These are phyloP conservation scores for Poliocrania exsul DNA, from an alignment of 2,797 vertebrate species.

Conservation along the genomic window DNA sequence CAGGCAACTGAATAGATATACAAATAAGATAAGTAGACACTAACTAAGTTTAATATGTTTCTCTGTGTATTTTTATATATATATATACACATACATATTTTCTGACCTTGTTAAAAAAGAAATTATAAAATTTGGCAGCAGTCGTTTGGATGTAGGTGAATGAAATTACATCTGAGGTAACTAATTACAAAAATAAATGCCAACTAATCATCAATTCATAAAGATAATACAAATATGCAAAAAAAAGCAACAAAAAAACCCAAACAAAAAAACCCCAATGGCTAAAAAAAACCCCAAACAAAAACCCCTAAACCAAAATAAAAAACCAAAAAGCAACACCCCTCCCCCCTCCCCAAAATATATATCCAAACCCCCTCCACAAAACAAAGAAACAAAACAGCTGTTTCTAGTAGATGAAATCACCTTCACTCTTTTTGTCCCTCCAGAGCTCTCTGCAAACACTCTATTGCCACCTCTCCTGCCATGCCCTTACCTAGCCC, in stretches of 20 bases:
- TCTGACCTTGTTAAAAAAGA: neutral
- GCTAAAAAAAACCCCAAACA: too few species aligned
- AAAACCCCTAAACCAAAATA: too few species aligned
- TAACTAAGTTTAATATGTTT: neutral
- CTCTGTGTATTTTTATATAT: neutral
- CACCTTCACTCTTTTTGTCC: fast-evolving
- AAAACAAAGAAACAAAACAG: neutral
- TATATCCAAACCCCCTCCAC: too few species aligned
- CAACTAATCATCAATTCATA: neutral
- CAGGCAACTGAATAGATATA: neutral
- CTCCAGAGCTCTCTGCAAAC: fast-evolving
- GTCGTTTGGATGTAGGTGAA: neutral
- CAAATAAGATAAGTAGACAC: neutral
- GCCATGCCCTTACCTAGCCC: neutral
- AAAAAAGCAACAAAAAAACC: too few species aligned
- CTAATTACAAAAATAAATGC: neutral
- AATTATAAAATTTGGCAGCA: neutral
- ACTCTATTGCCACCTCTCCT: fast-evolving
- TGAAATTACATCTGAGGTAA: neutral
- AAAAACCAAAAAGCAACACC: too few species aligned
- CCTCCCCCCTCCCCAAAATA: too few species aligned
- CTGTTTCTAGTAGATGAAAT: fast-evolving
- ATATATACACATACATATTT: neutral
- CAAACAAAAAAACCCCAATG: too few species aligned
- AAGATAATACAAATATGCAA: neutral